phyloP scores from a whole-genome alignment of 2,113 vertebrate genomes.

The Camelus bactrianus region DNA sequence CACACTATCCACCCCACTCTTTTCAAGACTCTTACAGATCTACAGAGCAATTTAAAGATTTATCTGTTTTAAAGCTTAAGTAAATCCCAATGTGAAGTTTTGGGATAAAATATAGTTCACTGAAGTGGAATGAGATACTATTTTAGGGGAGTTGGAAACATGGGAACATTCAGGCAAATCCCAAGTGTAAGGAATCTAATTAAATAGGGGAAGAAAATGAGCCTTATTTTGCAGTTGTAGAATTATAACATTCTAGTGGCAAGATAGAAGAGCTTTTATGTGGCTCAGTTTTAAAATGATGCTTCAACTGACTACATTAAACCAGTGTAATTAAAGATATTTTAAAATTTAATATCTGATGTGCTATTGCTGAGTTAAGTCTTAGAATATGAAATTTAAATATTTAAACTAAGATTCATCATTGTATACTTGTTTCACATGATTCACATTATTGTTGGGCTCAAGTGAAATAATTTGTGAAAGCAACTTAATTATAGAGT shows the following conservation, averaged over 20 bases:
- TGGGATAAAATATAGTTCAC: not conserved
- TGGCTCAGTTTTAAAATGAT: slow-evolving; percentile 43
- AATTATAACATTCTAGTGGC: not conserved
- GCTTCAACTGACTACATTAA: not conserved
- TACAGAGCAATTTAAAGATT: not conserved
- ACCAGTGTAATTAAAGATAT: slow-evolving; percentile 46
- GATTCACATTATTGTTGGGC: slow-evolving; percentile 10
- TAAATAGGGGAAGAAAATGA: not conserved
- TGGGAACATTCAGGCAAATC: slow-evolving; percentile 26
- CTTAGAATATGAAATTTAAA: slow-evolving; percentile 41
- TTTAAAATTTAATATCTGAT: slow-evolving; percentile 49
- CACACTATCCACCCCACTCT: not conserved
- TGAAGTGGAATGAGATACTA: slow-evolving; percentile 39
- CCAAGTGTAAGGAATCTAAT: slow-evolving; percentile 40
- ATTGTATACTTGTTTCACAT: not conserved
- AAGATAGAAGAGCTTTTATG: not conserved
- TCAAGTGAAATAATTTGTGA: slow-evolving; percentile 38
- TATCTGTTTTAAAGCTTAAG: slow-evolving; percentile 32
- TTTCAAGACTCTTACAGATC: not conserved
- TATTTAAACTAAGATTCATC: not conserved
- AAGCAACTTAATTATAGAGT: not conserved
- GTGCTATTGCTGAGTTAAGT: slow-evolving; percentile 48
- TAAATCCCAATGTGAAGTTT: not conserved
- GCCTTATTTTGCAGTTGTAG: slow-evolving; percentile 6
- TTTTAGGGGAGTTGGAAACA: slow-evolving; percentile 49